Evolutionary conservation across 2,888 invertebrate genomes (phyloP), one percentile per base, ranked within the genome.

Genomic region (Macaria notata): DNA sequence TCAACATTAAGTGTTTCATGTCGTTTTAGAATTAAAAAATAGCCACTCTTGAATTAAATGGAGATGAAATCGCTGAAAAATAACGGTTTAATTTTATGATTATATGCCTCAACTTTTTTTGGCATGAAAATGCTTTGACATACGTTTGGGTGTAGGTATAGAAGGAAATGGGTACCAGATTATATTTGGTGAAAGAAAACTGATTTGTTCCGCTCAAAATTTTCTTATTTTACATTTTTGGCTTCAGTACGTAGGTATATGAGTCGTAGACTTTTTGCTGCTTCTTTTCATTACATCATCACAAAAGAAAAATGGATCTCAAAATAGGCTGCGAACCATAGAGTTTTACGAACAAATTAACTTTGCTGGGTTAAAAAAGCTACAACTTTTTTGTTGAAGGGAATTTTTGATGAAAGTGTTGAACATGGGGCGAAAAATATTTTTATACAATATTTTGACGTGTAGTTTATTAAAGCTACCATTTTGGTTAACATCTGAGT

Each of bases 251-350:
- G 39, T 19, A 19, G 19, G 19, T 33, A 48, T 49, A 57, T 49
- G 46, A 51, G 30, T n/a, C 6, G 9, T 30, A 43, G 38, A 43
- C 9, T 53, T 49, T 56, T 49, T 58, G 42, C 45, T 9, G 49
- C 57, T 57, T 52, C 46, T 58, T 54, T 42, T 57, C 56, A 49
- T 58, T 29, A 58, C n/a, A 53, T 54, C 54, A 58, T 54, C 58
- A 54, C 49, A 54, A 58, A 58, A 53, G 57, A 57, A 58, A 54
- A 19, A 49, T 46, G 51, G n/a, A 41, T 38, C 19, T 36, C 33
- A 51, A 52, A 46, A 48, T 48, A 39, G 38, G 39, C 41, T n/a
- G 44, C 4, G 43, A 4, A 1, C 33, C 33, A 42, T 52, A 36
- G 49, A 58, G 39, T 50, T 58, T 58, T 58, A 54, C 46, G 58